These are phyloP conservation scores for Falco concolor DNA, from an alignment of 2,797 vertebrate species.

Conservation along the genomic window DNA sequence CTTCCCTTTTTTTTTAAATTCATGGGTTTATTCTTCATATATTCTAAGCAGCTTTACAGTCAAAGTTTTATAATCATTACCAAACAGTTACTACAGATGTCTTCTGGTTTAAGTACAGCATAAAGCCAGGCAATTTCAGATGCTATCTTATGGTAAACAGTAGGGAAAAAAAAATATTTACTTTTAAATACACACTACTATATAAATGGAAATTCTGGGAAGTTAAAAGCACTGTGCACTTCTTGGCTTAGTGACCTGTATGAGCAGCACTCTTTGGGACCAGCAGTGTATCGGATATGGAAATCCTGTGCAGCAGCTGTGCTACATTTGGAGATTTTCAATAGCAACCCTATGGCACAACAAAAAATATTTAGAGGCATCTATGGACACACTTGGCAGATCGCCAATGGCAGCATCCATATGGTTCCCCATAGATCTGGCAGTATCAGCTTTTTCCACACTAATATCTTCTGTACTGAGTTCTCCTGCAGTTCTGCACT, in stretches of 20 bases:
- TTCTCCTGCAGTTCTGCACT: background rate
- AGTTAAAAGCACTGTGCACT: fast-evolving
- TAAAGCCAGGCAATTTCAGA: constrained; percentile 26
- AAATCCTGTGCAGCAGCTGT: background rate
- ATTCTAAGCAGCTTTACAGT: background rate
- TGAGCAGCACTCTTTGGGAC: fast-evolving
- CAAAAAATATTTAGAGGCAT: background rate
- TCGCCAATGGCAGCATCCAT: background rate
- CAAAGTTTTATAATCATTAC: background rate
- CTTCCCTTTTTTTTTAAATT: background rate
- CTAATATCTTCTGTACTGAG: background rate
- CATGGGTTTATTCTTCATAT: background rate
- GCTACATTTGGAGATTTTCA: background rate
- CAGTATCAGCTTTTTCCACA: background rate
- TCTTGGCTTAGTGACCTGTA: background rate
- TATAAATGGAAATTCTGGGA: background rate
- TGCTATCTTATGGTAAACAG: background rate
- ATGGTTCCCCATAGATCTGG: background rate
- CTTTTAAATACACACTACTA: background rate
- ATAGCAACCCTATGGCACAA: background rate
- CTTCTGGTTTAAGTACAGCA: constrained; percentile 10
- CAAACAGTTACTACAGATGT: background rate
- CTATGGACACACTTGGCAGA: background rate
- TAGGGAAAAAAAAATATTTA: background rate
- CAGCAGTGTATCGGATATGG: background rate